These are phyloP conservation scores for Rhinophrynus dorsalis DNA, from an alignment of 2,797 vertebrate genomes.

Conservation along the genomic window DNA sequence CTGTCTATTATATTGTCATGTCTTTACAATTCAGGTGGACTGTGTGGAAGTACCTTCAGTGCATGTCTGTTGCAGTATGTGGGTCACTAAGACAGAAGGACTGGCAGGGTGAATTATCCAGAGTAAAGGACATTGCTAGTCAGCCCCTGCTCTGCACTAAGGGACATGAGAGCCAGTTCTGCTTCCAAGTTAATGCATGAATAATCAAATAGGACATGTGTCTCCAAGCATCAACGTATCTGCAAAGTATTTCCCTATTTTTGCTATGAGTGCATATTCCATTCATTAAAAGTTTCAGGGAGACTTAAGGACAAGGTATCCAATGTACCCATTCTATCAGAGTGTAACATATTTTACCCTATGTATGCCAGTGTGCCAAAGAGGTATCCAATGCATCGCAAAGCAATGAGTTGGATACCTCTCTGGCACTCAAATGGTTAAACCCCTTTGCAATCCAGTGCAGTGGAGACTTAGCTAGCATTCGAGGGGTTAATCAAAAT, in stretches of 20 bases:
- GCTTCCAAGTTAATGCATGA: slow-evolving; percentile 23
- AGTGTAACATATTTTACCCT: not conserved
- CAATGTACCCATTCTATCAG: no score
- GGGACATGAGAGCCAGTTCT: not conserved
- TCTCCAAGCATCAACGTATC: slow-evolving; percentile 21
- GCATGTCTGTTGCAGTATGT: not conserved
- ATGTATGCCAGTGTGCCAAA: not conserved
- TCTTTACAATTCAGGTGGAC: not conserved
- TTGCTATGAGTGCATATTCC: not conserved
- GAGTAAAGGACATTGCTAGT: not conserved
- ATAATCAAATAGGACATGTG: slow-evolving; percentile 39
- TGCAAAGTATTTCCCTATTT: not conserved
- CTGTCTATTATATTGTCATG: not conserved
- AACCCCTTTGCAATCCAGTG: no score
- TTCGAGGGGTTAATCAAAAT: no score
- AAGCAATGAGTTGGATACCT: no score
- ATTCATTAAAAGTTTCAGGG: not conserved
- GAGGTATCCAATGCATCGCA: no score
- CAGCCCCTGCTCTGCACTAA: not conserved
- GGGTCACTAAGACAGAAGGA: slow-evolving; percentile 22
- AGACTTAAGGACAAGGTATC: not conserved
- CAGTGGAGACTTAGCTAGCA: no score
- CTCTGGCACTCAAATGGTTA: no score
- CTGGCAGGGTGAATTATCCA: not conserved
- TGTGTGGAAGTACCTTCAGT: not conserved